Percentiles rank a stretch among this genome's conserved stretches.
These are phyloP conservation scores for Trissoscelio sp. DNA, from an alignment of 2,888 invertebrate genomes.

Conservation along the genomic window DNA sequence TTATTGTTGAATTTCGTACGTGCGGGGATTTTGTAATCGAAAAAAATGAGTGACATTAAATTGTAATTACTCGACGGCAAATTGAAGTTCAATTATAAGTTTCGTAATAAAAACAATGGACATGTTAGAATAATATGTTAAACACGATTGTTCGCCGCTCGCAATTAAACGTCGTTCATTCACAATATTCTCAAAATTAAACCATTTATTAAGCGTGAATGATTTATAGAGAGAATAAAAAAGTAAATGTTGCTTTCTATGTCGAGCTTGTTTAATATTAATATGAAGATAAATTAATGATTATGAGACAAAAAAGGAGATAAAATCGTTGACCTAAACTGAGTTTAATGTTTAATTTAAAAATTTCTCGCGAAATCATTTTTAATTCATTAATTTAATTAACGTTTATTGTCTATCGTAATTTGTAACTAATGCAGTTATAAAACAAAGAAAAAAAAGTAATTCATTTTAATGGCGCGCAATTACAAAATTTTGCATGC, in stretches of 20 bases:
- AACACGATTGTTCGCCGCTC: constrained; percentile 8
- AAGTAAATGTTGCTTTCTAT: constrained; percentile 7
- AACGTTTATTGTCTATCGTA: neutral
- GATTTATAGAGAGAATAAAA: constrained; percentile 6
- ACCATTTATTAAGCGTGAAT: constrained; percentile 14
- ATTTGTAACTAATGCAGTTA: neutral
- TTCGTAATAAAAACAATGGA: constrained; percentile 11
- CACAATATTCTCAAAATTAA: constrained; percentile 9
- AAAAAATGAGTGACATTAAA: neutral
- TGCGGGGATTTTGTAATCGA: neutral
- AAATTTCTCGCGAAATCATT: too few species aligned
- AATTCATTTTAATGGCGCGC: constrained; percentile 13
- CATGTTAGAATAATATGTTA: constrained; percentile 12
- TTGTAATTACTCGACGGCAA: constrained; percentile 1
- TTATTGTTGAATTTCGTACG: neutral
- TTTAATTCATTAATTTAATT: too few species aligned
- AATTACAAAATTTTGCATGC: constrained; percentile 11
- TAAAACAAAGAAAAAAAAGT: too few species aligned
- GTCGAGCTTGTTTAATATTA: neutral
- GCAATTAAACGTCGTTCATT: constrained; percentile 21
- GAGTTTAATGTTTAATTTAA: too few species aligned
- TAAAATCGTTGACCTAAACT: neutral
- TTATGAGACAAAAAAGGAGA: neutral
- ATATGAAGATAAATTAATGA: neutral
- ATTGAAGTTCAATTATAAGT: constrained; percentile 19